phyloP scores from a whole-genome alignment of 2,113 vertebrate genomes.

The Athene cunicularia region DNA sequence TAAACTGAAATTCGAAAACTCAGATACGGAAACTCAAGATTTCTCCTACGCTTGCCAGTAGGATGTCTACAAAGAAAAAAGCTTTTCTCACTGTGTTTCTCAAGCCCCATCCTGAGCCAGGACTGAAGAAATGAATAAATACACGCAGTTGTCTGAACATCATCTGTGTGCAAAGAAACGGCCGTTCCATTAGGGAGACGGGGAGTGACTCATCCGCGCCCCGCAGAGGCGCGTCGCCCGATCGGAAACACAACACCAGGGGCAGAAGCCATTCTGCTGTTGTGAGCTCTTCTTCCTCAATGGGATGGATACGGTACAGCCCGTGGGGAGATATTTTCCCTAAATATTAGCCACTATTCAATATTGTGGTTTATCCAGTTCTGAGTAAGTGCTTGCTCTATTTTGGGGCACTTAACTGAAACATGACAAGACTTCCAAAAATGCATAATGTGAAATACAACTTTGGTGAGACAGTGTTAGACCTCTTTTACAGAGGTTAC shows the following conservation, averaged over 20 bases:
- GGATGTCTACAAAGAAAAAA: not conserved
- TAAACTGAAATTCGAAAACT: not conserved
- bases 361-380: not conserved
- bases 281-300: not conserved
- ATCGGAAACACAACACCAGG: fast-evolving
- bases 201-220: not conserved
- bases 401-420: not conserved
- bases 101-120: not conserved
- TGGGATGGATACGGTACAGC: not conserved
- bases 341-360: not conserved
- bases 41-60: not conserved
- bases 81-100: not conserved
- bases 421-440: not conserved
- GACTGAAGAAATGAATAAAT: not conserved
- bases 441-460: not conserved
- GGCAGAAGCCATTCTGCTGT: not conserved
- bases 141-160: fast-evolving
- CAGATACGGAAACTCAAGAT: not conserved
- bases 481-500: not conserved
- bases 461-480: not conserved
- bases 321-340: not conserved
- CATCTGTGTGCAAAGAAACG: fast-evolving
- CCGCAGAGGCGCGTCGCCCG: fast-evolving
- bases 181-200: fast-evolving
- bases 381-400: not conserved